Evolutionary conservation across 2,113 vertebrate genomes (phyloP).

Genomic region (Larimichthys crocea): DNA sequence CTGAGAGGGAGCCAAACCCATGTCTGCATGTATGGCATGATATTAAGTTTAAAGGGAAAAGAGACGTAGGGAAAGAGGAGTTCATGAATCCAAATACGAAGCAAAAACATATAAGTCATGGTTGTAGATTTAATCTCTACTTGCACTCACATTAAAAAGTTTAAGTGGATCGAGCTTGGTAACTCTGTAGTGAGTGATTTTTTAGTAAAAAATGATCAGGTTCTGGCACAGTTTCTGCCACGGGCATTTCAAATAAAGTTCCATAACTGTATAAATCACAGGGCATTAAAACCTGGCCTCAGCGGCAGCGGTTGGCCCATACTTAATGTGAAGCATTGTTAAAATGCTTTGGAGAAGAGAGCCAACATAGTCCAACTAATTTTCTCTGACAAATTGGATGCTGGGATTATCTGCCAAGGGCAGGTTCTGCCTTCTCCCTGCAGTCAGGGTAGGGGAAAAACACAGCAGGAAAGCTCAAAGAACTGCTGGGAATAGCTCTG

Average conservation of each 20-base stretch:
- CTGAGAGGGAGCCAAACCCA: constrained; percentile 49
- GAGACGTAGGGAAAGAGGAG: constrained; percentile 25
- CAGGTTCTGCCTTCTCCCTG: constrained; percentile 43
- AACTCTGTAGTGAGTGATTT: constrained; percentile 28
- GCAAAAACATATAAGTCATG: constrained; percentile 20
- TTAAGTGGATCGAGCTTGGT: constrained; percentile 24
- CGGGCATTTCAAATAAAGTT: constrained; percentile 68
- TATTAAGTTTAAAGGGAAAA: constrained; percentile 24
- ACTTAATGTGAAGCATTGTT: constrained; percentile 66
- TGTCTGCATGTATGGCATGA: constrained; percentile 49
- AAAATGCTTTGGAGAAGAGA: constrained; percentile 61
- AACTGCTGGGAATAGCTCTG: constrained; percentile 55
- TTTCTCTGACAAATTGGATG: constrained; percentile 77
- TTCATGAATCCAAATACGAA: constrained; percentile 22
- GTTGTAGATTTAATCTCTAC: constrained; percentile 33
- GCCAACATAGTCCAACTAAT: constrained; percentile 60
- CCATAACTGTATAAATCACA: constrained; percentile 64
- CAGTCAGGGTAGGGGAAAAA: constrained; percentile 32
- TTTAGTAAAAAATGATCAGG: constrained; percentile 49
- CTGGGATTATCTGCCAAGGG: constrained; percentile 56
- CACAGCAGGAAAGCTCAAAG: constrained; percentile 25
- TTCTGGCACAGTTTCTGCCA: constrained; percentile 39
- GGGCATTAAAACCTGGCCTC: constrained; percentile 65
- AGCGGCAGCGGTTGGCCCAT: constrained; percentile 48
- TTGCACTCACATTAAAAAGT: constrained; percentile 33